phyloP scores from a whole-genome alignment of 2,888 invertebrate species.

The Cenopis cana region DNA sequence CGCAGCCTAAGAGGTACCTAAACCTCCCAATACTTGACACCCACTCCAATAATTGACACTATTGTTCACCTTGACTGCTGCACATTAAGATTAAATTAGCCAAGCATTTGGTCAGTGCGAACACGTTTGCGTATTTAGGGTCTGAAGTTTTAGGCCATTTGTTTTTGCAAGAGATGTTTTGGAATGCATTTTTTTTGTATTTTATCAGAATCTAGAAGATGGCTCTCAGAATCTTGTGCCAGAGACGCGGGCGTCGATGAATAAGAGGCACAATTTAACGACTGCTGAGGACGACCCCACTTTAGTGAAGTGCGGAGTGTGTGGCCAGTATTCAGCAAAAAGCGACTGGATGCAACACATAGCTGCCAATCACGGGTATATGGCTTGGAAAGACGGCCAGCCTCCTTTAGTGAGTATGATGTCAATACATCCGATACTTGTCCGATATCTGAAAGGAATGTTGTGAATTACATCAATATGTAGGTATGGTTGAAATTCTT shows the following conservation, averaged over 20 bases:
- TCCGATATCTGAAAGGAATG: too few relatives aligned
- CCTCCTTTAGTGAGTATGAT: constrained; percentile 75
- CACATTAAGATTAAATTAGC: too few relatives aligned
- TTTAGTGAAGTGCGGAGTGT: constrained; percentile 63
- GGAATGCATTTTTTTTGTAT: neutral
- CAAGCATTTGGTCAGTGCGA: too few relatives aligned
- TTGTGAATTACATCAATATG: too few relatives aligned
- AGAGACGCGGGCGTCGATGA: neutral
- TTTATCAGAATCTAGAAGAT: constrained; percentile 5
- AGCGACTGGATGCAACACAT: constrained; percentile 80
- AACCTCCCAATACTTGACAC: too few relatives aligned
- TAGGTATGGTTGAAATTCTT: too few relatives aligned
- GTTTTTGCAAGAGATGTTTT: neutral
- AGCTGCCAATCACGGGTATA: constrained; percentile 80
- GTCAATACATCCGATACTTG: neutral
- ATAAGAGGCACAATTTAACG: neutral
- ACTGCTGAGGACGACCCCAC: neutral
- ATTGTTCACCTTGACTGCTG: too few relatives aligned
- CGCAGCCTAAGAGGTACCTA: too few relatives aligned
- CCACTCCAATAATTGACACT: too few relatives aligned
- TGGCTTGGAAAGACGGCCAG: constrained; percentile 84
- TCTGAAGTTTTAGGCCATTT: too few relatives aligned
- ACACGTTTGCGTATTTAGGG: too few relatives aligned
- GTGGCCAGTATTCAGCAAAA: constrained; percentile 67
- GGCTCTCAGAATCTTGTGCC: neutral